Percentiles rank a stretch among this genome's conserved stretches.
Conservation (phyloP, 2,113 vertebrate genomes). For the Corapipo altera region DNA sequence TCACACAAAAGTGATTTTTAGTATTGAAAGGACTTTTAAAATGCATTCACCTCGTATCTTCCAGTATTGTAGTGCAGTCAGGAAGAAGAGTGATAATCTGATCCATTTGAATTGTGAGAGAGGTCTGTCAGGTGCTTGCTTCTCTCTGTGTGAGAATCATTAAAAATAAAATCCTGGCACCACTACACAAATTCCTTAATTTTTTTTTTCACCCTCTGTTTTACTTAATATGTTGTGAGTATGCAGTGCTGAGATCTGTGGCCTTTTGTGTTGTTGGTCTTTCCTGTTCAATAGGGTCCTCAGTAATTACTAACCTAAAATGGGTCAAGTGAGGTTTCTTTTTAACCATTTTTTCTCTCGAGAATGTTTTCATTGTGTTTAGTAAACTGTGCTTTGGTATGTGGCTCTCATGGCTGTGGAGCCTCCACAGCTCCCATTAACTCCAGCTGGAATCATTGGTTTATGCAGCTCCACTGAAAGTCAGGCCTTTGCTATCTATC, state of each 20-base stretch:
- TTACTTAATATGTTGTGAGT: neutral
- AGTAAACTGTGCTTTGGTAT: neutral
- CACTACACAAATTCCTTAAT: neutral
- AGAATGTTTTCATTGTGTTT: slow-evolving; percentile 19
- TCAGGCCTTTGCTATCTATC: neutral
- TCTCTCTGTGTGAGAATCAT: neutral
- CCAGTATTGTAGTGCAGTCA: neutral
- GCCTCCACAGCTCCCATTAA: neutral
- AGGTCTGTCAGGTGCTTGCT: neutral
- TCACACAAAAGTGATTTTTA: neutral
- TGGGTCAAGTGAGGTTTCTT: slow-evolving; percentile 26
- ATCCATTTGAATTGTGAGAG: neutral
- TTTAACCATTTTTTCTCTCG: slow-evolving; percentile 22
- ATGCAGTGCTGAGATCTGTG: neutral
- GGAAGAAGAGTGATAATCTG: neutral
- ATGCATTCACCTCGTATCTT: neutral
- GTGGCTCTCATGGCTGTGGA: neutral
- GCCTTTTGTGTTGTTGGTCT: slow-evolving; percentile 22
- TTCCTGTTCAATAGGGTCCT: neutral
- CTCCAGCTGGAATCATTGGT: neutral
- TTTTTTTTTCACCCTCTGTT: neutral
- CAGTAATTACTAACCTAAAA: slow-evolving; percentile 33
- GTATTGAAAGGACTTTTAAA: neutral
- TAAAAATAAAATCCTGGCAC: neutral
- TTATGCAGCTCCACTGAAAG: neutral